Conservation (phyloP, 2,797 vertebrate species). For the Trachops cirrhosus region DNA sequence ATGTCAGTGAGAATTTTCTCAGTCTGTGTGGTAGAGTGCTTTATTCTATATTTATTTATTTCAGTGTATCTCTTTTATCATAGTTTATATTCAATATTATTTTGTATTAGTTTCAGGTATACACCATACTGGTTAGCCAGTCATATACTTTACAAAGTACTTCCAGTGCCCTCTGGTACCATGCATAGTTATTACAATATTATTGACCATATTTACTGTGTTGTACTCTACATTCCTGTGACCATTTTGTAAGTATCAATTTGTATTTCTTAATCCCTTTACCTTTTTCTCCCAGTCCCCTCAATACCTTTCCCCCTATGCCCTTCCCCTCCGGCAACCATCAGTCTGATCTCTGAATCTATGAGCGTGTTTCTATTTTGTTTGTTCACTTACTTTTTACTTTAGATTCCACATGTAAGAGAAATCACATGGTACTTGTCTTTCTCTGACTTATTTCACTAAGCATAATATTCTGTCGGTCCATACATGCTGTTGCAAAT, state of each 20-base stretch:
- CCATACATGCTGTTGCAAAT: background rate
- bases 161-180: background rate
- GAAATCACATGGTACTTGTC: background rate
- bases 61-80: background rate
- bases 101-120: background rate
- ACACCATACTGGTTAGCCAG: background rate
- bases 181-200: background rate
- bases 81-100: background rate
- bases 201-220: background rate
- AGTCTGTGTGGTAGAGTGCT: background rate
- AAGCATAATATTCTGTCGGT: background rate
- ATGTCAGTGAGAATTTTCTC: background rate
- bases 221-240: background rate
- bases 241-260: background rate
- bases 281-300: background rate
- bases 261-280: background rate
- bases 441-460: background rate
- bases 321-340: background rate
- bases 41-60: background rate
- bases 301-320: too few relatives aligned
- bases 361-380: background rate
- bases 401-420: background rate
- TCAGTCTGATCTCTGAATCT: background rate
- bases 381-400: background rate
- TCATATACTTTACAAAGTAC: background rate